Percentiles rank a stretch among this genome's conserved stretches.
Evolutionary conservation across 2,888 invertebrate genomes (phyloP).

Genomic region (Leptopilina myrica): DNA sequence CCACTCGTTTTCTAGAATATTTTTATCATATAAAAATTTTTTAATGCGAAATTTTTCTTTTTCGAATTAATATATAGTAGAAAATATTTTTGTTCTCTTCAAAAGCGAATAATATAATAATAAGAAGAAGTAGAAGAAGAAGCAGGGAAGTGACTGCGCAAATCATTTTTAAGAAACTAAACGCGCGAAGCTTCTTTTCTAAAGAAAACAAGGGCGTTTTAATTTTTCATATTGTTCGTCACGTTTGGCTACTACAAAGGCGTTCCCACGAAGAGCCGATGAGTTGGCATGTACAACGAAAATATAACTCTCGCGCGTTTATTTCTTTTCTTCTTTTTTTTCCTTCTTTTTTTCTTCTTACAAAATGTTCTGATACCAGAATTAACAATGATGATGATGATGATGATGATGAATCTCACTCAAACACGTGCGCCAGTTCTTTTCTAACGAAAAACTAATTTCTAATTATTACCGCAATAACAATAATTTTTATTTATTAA

Average conservation of each 20-base stretch:
- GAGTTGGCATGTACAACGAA: constrained; percentile 73
- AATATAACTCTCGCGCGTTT: constrained; percentile 64
- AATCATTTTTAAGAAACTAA: constrained; percentile 62
- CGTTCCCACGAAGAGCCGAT: constrained; percentile 70
- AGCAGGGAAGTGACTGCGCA: constrained; percentile 65
- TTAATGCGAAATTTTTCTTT: too few relatives aligned
- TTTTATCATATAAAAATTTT: too few relatives aligned
- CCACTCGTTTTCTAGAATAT: too few relatives aligned
- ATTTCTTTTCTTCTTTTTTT: constrained; percentile 54
- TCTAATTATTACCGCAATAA: too few relatives aligned
- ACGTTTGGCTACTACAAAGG: constrained; percentile 66
- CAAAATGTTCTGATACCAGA: constrained; percentile 56
- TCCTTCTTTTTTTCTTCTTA: neutral
- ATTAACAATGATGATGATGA: constrained; percentile 46
- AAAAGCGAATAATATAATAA: neutral
- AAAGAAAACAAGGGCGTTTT: constrained; percentile 68
- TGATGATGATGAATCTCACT: constrained; percentile 45
- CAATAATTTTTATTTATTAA: neutral
- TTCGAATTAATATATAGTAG: too few relatives aligned
- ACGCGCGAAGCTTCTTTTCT: constrained; percentile 53
- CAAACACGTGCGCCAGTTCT: constrained; percentile 24
- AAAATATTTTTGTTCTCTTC: constrained; percentile 17
- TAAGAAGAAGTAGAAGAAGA: constrained; percentile 56
- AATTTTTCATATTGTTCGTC: constrained; percentile 64
- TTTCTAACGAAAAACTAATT: too few relatives aligned